Base-by-base conservation (phyloP, 1,140 invertebrate species). In the Zaprionus taronus region DNA sequence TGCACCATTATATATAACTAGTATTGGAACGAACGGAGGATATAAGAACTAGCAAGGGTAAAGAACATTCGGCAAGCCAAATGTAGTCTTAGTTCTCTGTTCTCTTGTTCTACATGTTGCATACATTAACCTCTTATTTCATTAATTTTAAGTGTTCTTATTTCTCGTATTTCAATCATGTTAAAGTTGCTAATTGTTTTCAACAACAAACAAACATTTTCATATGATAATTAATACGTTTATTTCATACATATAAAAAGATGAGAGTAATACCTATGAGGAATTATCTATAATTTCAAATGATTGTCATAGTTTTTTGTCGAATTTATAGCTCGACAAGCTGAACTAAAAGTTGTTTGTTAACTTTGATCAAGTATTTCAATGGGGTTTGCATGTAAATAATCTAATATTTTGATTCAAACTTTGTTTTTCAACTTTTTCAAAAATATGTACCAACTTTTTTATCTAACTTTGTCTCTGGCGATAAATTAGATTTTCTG, bases 351-450 rank as follows among this genome's bases (percentile, higher is more conserved):
- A 51, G 20, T 51, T 51, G 47, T 20, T 51, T 51, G 47, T 20
- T 51, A 51, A 2, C 20, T 51, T 20, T 47, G 41, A 47, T 17
- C 20, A 51, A 51, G 47, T 51, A 51, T 51, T 51, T 24, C 47
- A 24, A 22, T 51, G 12, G 9, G 41, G 41, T 17, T 51, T 24
- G 47, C 47, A 24, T 51, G 47, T 51, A 51, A 51, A 51, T 51
- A 51, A 51, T 51, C 17, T 51, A 51, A 51, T 51, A 51, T 51
- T 51, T 51, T 51, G 22, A 51, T 24, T 51, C 47, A 51, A 51
- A 51, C 47, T 51, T 51, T 51, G 47, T 51, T 51, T 12, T 49
- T 22, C 47, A 24, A 51, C 41, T 47, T 47, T 47, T 47, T 47
- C 5, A 51, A 51, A 51, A 51, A 51, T 49, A 51, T 51, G 20